Evolutionary conservation across 1,140 invertebrate species (phyloP).

Genomic region (Galleria mellonella): DNA sequence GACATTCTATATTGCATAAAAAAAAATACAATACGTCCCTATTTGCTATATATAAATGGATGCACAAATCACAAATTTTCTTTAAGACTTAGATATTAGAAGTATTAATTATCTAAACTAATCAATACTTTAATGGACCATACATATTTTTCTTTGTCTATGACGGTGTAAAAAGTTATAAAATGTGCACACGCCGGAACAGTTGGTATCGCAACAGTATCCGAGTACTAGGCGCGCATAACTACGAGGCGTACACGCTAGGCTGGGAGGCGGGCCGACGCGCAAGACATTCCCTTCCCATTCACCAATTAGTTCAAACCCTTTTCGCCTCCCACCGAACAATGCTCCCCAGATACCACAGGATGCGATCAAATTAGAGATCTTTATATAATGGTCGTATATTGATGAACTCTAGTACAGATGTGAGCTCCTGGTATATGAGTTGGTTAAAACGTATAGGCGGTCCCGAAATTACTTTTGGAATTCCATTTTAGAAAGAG

Average conservation of each 20-base stretch:
- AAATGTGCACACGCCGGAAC: no score
- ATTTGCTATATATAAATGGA: no score
- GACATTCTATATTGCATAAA: no score
- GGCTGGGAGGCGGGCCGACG: slow-evolving; percentile 55
- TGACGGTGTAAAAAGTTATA: no score
- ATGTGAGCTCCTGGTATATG: slow-evolving; percentile 47
- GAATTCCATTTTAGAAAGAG: no score
- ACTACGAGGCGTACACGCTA: slow-evolving; percentile 56
- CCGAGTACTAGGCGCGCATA: slow-evolving; percentile 57
- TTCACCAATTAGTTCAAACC: slow-evolving; percentile 52
- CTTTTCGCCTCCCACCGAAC: slow-evolving; percentile 33
- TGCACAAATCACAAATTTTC: no score
- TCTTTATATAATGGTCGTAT: slow-evolving; percentile 26
- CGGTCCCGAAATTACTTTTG: slow-evolving; percentile 24
- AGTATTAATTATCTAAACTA: no score
- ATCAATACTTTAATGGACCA: no score
- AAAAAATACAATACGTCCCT: no score
- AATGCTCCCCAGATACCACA: slow-evolving; percentile 17
- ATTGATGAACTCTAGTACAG: slow-evolving; percentile 24
- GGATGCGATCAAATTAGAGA: slow-evolving; percentile 24
- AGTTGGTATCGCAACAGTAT: slow-evolving; percentile 11
- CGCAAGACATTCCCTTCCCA: slow-evolving; percentile 57
- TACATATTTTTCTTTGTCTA: no score
- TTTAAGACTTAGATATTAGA: no score
- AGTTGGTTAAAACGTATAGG: slow-evolving; percentile 26